Evolutionary conservation across 2,888 invertebrate genomes (phyloP).

Genomic region (Erynnis tages): DNA sequence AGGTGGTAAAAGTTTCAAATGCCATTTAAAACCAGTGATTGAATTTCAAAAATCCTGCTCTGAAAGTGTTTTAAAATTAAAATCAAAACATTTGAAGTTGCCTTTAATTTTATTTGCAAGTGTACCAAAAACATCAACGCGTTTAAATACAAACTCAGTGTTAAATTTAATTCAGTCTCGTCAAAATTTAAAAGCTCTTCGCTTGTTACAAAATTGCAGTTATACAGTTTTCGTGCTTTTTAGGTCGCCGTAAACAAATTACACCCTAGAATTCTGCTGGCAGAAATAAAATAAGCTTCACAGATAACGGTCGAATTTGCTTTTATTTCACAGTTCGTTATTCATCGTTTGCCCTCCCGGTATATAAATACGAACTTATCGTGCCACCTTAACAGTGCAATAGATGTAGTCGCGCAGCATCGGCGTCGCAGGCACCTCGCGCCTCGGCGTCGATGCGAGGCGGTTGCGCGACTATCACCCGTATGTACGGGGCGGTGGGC

Average conservation of each 20-base stretch:
- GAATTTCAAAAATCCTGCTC: too few species aligned
- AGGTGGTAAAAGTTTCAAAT: too few species aligned
- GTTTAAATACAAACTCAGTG: not conserved
- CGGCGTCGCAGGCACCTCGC: conserved; percentile 22
- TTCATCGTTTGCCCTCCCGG: conserved; percentile 44
- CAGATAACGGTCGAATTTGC: conserved; percentile 41
- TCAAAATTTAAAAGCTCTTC: conserved; percentile 6
- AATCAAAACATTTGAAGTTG: too few species aligned
- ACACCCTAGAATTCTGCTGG: conserved; percentile 21
- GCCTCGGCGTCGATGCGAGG: conserved; percentile 2
- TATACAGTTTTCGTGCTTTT: conserved; percentile 16
- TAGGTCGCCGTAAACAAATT: conserved; percentile 27
- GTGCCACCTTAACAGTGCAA: conserved; percentile 52
- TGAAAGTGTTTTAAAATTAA: too few species aligned
- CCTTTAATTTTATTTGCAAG: too few species aligned
- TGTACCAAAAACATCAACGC: not conserved
- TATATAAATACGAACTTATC: conserved; percentile 44
- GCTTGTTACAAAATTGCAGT: conserved; percentile 10
- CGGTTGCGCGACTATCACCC: conserved; percentile 30
- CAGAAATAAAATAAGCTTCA: conserved; percentile 34
- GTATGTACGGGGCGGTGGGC: conserved; percentile 31
- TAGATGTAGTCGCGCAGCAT: conserved; percentile 36
- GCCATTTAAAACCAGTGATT: too few species aligned
- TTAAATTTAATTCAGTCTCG: conserved; percentile 12
- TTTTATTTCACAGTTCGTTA: conserved; percentile 56